Base-by-base conservation (phyloP, 1,140 invertebrate species). In the Brachionus paranguensis region DNA sequence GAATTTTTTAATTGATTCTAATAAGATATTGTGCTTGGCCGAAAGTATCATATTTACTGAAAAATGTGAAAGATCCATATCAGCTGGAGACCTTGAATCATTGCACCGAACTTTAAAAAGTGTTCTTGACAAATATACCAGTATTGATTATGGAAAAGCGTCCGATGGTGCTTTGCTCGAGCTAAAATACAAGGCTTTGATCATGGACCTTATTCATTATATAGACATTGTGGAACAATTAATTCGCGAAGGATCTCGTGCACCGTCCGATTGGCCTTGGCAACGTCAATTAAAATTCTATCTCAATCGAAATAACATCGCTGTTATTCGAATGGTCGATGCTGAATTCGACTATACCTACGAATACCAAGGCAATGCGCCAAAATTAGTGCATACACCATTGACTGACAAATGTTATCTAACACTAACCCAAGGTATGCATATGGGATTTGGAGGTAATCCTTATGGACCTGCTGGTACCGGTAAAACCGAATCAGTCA, bases 391-490 rank as follows among this genome's bases (percentile, higher is more conserved):
- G 0, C 93, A 96, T 87, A 98, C 96, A 0, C 93, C 94, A 20
- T 90, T 98, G 17, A 97, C 96, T 2, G 96, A 98, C 88, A 95
- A 96, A 87, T 98, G 96, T 88, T 99, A 96, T 89, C 91, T 98
- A 20, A 96, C 96, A 27, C 90, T 98, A 43, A 97, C 95, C 17
- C 96, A 98, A 92, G 93, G 95, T 5, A 94, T 99, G 92, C 93
- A 94, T 87, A 93, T 99, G 89, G 97, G 97, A 5, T 91, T 99
- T 68, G 96, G 97, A 83, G 97, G 97, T 11, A 99, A 99, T 91
- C 97, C 97, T 5, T 99, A 98, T 88, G 98, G 97, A n/a, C 96
- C 96, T 17, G 96, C 96, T 85, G 96, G 96, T 83, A 99, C 96
- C 0, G 97, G 96, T 0, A 98, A 99, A 91, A 98, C 96, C 6